These are phyloP conservation scores for Copidosoma floridanum DNA, from an alignment of 1,140 invertebrate species.

Conservation along the genomic window DNA sequence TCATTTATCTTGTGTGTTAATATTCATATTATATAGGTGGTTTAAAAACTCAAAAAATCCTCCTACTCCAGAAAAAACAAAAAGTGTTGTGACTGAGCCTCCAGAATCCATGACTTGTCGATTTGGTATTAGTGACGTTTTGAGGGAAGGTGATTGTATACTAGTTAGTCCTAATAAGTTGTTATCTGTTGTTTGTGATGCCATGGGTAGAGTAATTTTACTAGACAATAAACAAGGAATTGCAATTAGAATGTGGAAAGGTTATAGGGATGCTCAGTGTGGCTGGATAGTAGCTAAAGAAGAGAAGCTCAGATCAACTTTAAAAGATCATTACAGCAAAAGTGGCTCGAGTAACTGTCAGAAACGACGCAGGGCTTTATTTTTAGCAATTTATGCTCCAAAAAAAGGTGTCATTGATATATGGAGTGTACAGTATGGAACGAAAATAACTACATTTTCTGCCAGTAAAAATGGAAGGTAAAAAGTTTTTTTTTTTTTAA, in stretches of 20 bases:
- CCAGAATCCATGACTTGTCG: constrained; percentile 67
- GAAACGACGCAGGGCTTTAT: constrained; percentile 62
- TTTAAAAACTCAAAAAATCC: constrained; percentile 57
- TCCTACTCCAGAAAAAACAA: constrained; percentile 40
- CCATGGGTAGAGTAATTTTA: constrained; percentile 81
- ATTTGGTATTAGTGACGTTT: constrained; percentile 82
- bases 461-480: constrained; percentile 77
- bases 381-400: constrained; percentile 83
- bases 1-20: constrained; percentile 10
- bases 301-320: constrained; percentile 53
- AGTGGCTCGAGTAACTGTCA: constrained; percentile 44
- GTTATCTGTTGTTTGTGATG: constrained; percentile 80
- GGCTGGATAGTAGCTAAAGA: constrained; percentile 82
- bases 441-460: constrained; percentile 85
- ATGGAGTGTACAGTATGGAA: constrained; percentile 82
- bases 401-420: constrained; percentile 83
- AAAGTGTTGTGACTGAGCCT: constrained; percentile 55
- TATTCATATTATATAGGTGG: constrained; percentile 45
- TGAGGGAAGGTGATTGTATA: constrained; percentile 71
- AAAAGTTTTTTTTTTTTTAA: too few species aligned
- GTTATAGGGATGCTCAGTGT: constrained; percentile 90
- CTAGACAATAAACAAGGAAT: constrained; percentile 79
- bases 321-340: constrained; percentile 49
- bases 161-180: constrained; percentile 76
- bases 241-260: constrained; percentile 87